These are phyloP conservation scores for Theretra japonica DNA, from an alignment of 2,888 invertebrate genomes.

Conservation along the genomic window DNA sequence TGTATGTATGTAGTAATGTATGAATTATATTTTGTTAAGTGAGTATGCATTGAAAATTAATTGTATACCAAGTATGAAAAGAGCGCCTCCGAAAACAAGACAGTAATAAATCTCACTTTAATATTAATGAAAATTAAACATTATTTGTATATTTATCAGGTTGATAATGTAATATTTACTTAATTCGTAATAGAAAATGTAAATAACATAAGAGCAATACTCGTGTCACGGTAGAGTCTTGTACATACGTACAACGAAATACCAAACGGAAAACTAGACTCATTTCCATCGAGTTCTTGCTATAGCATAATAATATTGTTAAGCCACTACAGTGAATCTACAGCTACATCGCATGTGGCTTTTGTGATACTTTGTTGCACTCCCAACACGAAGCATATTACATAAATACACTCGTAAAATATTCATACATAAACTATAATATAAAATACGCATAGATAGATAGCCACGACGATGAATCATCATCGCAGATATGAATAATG, in stretches of 20 bases:
- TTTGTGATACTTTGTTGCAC: background rate
- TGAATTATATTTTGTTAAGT: no score
- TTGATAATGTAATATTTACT: no score
- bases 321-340: slow-evolving; percentile 13
- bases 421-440: background rate
- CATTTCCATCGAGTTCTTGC: background rate
- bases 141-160: no score
- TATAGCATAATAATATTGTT: background rate
- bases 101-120: no score
- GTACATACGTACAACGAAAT: background rate
- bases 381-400: background rate
- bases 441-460: slow-evolving; percentile 15
- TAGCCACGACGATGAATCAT: background rate
- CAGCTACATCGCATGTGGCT: background rate
- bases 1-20: no score
- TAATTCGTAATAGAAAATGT: no score
- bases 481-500: background rate
- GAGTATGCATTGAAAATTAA: no score
- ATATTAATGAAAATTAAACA: no score
- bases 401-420: slow-evolving; percentile 7
- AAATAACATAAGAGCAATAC: no score
- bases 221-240: background rate
- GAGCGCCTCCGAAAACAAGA: no score
- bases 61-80: no score
- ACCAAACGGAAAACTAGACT: background rate